Percentiles rank a stretch among this genome's conserved stretches.
phyloP scores from a whole-genome alignment of 2,113 vertebrate genomes.

The Noctilio leporinus region DNA sequence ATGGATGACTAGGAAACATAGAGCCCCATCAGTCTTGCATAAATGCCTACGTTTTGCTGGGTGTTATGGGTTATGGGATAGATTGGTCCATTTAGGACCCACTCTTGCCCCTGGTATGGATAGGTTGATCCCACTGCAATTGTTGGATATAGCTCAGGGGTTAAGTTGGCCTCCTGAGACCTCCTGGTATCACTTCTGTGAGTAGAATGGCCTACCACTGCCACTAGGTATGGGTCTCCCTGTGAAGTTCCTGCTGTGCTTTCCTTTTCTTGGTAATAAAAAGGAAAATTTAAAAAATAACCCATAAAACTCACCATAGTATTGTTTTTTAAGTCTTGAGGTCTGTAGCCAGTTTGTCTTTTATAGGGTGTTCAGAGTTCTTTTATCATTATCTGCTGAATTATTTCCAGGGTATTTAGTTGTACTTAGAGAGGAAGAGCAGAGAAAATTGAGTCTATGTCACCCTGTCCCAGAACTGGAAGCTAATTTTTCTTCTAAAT shows the following conservation, averaged over 20 bases:
- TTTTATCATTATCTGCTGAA: neutral
- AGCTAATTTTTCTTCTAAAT: neutral
- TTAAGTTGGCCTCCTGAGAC: neutral
- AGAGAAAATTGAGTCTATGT: neutral
- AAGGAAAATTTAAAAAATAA: neutral
- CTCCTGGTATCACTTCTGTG: neutral
- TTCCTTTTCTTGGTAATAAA: neutral
- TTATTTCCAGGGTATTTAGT: neutral
- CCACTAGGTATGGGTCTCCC: neutral
- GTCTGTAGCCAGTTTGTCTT: neutral
- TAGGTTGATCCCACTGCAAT: neutral
- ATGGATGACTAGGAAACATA: neutral
- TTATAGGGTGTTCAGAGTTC: neutral
- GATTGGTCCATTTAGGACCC: neutral
- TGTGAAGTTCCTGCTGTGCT: neutral
- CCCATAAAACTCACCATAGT: neutral
- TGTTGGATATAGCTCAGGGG: neutral
- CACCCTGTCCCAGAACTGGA: neutral
- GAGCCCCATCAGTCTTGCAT: neutral
- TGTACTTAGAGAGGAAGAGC: neutral
- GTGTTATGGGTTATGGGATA: neutral
- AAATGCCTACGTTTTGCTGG: neutral
- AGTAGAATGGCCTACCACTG: neutral
- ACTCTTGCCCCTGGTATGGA: neutral
- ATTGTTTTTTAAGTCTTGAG: neutral